Evolutionary conservation across 2,113 vertebrate species (phyloP).

Genomic region (Hippocampus comes): DNA sequence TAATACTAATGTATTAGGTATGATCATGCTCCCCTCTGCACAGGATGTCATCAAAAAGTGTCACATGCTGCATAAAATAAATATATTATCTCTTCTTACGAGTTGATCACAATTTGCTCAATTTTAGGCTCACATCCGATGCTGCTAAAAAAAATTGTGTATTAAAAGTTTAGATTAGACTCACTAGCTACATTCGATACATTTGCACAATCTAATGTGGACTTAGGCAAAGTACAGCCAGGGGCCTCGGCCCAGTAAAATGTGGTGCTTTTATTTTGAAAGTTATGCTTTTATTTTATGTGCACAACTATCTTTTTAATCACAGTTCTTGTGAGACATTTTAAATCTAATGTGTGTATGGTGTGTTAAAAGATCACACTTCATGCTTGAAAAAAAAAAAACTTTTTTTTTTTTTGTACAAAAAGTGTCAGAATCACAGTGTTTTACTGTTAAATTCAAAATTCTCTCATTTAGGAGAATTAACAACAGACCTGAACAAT

Average conservation of each 20-base stretch:
- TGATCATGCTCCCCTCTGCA: slow-evolving; percentile 1
- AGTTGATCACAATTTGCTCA: neutral
- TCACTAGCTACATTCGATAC: neutral
- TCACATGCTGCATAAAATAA: slow-evolving; percentile 3
- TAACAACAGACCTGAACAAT: neutral
- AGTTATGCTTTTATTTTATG: too few relatives aligned
- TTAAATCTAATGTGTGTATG: neutral
- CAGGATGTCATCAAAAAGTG: neutral
- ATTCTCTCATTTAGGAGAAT: neutral
- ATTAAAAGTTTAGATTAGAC: neutral
- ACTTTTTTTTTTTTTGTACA: slow-evolving; percentile 27
- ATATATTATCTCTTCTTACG: slow-evolving; percentile 1
- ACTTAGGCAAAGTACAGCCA: too few relatives aligned
- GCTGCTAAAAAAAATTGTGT: neutral
- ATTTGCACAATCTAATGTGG: neutral
- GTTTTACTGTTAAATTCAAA: slow-evolving; percentile 7
- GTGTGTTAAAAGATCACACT: neutral
- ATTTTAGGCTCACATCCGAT: neutral
- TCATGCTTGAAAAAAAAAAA: neutral
- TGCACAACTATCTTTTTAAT: too few relatives aligned
- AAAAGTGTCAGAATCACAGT: slow-evolving; percentile 22
- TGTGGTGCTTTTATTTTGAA: too few relatives aligned
- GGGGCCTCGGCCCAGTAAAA: too few relatives aligned
- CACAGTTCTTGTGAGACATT: neutral
- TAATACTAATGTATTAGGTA: neutral